Percentiles rank a stretch among this genome's conserved stretches.
These are phyloP conservation scores for Pecten maximus DNA, from an alignment of 2,888 invertebrate genomes.

Conservation along the genomic window DNA sequence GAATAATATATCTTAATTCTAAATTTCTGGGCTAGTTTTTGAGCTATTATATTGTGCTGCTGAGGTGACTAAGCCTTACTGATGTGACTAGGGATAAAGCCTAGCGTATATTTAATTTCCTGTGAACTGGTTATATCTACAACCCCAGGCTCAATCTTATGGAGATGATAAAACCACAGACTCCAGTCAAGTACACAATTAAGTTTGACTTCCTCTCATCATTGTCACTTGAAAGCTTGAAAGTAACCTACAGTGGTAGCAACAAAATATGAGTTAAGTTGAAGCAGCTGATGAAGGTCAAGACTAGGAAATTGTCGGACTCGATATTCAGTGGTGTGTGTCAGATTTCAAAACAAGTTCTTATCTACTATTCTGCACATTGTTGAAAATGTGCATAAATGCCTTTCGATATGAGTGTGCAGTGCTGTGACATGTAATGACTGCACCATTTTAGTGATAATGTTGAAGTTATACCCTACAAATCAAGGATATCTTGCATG, in stretches of 20 bases:
- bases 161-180: constrained; percentile 18
- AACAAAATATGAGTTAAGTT: not conserved
- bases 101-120: not conserved
- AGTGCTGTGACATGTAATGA: no score
- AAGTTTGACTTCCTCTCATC: constrained; percentile 3
- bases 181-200: constrained; percentile 20
- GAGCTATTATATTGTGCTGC: no score
- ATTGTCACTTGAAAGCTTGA: not conserved
- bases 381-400: no score
- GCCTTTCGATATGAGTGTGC: no score
- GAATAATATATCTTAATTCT: no score
- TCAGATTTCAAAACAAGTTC: not conserved
- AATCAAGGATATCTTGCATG: no score
- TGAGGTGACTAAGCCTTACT: no score
- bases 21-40: no score
- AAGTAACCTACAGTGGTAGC: not conserved
- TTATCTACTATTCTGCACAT: not conserved
- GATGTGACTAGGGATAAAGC: no score
- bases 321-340: not conserved
- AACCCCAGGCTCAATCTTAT: not conserved
- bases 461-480: no score
- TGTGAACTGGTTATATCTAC: not conserved
- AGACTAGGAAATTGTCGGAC: not conserved
- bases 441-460: no score
- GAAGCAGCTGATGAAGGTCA: not conserved